phyloP scores from a whole-genome alignment of 2,888 invertebrate genomes.

The Hypena proboscidalis region DNA sequence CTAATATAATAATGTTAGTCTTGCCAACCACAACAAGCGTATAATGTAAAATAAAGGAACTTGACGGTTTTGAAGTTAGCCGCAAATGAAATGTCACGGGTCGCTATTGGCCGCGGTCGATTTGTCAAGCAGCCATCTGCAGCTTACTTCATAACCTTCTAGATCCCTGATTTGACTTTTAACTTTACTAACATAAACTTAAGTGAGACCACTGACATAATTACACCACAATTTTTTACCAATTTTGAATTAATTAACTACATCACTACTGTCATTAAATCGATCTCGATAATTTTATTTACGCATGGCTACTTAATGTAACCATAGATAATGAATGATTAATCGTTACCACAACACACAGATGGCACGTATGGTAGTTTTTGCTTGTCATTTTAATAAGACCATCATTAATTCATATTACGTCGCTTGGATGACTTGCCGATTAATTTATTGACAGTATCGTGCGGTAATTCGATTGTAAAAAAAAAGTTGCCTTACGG shows the following conservation, averaged over 20 bases:
- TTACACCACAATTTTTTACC: slow-evolving; percentile 4
- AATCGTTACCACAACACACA: slow-evolving; percentile 13
- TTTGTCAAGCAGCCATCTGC: no score
- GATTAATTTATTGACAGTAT: slow-evolving; percentile 17
- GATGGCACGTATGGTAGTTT: slow-evolving; percentile 26
- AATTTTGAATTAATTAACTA: slow-evolving; percentile 4
- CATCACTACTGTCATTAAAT: slow-evolving; percentile 16
- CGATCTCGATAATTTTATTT: slow-evolving; percentile 8
- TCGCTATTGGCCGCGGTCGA: no score
- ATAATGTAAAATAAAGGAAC: no score
- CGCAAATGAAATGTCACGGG: no score
- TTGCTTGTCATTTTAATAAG: slow-evolving; percentile 18
- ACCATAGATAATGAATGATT: slow-evolving; percentile 32
- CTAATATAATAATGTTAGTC: no score
- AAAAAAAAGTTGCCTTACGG: no score
- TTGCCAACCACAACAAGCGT: no score
- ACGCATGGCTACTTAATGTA: slow-evolving; percentile 15
- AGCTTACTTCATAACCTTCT: no score
- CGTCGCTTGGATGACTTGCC: slow-evolving; percentile 9
- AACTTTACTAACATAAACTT: no score
- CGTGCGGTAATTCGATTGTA: slow-evolving; percentile 1
- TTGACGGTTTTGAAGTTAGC: no score
- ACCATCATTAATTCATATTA: slow-evolving; percentile 33
- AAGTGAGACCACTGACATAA: no score
- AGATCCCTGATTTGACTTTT: no score